Evolutionary conservation across 2,113 vertebrate species (phyloP).

Genomic region (Anhinga anhinga): DNA sequence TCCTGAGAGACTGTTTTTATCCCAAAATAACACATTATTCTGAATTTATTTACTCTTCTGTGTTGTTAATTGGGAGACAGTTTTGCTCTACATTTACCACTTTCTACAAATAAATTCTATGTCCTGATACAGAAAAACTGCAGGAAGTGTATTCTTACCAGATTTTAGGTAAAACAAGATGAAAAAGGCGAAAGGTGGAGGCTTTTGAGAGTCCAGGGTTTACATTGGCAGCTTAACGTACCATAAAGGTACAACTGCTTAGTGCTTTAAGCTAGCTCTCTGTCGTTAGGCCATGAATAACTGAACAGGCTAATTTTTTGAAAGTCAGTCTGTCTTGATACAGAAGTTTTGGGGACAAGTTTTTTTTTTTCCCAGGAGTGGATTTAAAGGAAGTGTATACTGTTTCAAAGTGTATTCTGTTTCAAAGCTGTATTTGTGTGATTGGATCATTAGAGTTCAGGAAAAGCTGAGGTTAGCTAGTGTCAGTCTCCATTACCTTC

Average conservation of each 20-base stretch:
- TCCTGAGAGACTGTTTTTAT: neutral
- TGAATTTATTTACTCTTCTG: neutral
- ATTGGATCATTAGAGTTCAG: neutral
- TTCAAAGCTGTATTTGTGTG: neutral
- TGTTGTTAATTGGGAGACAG: neutral
- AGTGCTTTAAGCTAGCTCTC: neutral
- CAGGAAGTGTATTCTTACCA: neutral
- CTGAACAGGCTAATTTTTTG: neutral
- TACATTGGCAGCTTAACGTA: neutral
- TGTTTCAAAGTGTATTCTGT: neutral
- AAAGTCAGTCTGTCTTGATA: neutral
- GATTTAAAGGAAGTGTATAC: neutral
- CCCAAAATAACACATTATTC: neutral
- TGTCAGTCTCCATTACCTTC: neutral
- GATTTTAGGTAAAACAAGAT: neutral
- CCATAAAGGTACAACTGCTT: neutral
- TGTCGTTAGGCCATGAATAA: neutral
- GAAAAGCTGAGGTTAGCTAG: neutral
- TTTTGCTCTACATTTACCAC: neutral
- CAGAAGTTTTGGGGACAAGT: neutral
- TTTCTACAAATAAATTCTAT: neutral
- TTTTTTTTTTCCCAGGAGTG: neutral
- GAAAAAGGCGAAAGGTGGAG: neutral
- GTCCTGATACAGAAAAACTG: neutral
- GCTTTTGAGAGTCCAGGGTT: neutral